Evolutionary conservation across 35 echinoderm and acorn worm species (phyloP).

Genomic region (Anneissia japonica): DNA sequence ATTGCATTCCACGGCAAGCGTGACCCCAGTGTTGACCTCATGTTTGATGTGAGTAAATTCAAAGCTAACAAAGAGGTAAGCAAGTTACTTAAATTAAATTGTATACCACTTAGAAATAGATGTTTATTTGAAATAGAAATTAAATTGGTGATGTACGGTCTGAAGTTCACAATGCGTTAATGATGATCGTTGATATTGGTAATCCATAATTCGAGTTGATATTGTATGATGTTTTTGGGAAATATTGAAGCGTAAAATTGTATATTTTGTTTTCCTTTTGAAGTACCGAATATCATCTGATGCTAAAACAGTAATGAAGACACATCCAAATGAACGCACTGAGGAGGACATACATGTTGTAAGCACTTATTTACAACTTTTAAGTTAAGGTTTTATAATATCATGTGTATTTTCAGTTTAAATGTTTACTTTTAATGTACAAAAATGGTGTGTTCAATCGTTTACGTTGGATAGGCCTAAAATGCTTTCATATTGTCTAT

Average conservation of each 20-base stretch:
- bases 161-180: not conserved
- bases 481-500: not conserved
- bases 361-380: not conserved
- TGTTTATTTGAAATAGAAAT: not conserved
- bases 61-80: slow-evolving; percentile 60
- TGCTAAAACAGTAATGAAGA: not conserved
- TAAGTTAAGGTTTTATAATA: not conserved
- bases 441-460: not conserved
- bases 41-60: slow-evolving; percentile 67
- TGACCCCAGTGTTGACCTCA: slow-evolving; percentile 26
- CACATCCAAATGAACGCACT: slow-evolving; percentile 21
- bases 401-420: not conserved
- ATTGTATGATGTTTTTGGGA: not conserved
- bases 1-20: not conserved
- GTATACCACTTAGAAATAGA: not conserved
- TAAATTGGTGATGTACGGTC: not conserved
- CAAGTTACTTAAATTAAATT: not conserved
- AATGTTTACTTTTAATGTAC: not conserved
- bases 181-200: not conserved
- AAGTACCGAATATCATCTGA: slow-evolving; percentile 26
- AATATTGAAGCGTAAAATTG: slow-evolving; percentile 6
- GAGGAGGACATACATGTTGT: slow-evolving; percentile 36
- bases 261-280: not conserved
- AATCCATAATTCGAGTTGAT: not conserved
- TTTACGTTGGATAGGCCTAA: not conserved